Evolutionary conservation across 2,113 vertebrate species (phyloP).

Genomic region (Datnioides undecimradiatus): DNA sequence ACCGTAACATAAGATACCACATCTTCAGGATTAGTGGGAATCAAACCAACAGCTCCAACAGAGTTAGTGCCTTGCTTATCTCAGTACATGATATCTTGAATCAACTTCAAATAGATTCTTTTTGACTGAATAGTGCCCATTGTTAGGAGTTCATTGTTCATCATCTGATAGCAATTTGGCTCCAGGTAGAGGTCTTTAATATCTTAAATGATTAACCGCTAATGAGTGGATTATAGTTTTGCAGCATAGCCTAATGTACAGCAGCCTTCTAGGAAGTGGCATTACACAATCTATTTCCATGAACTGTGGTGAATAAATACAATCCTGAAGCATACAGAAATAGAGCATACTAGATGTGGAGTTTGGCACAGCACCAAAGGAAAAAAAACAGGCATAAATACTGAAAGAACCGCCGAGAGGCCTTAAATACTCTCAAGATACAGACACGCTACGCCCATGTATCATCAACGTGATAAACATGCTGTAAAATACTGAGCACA

Average conservation of each 20-base stretch:
- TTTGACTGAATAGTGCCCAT: neutral
- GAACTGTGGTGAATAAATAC: neutral
- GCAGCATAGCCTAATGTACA: neutral
- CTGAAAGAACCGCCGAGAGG: neutral
- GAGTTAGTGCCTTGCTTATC: neutral
- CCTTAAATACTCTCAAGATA: neutral
- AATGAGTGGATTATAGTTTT: neutral
- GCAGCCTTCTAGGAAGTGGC: neutral
- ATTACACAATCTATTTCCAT: conserved; percentile 20
- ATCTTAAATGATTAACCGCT: neutral
- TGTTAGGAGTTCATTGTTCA: neutral
- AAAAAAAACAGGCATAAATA: fast-evolving
- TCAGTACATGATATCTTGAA: neutral
- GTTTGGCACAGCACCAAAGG: neutral
- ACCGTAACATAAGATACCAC: conserved; percentile 9
- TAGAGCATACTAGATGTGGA: neutral
- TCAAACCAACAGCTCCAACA: neutral
- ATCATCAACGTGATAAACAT: neutral
- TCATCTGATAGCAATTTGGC: neutral
- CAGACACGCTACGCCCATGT: neutral
- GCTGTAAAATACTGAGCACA: neutral
- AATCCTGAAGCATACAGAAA: neutral
- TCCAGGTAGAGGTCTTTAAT: neutral
- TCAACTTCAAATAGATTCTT: neutral
- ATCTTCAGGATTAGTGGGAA: neutral